These are phyloP conservation scores for Alaudala cheleensis DNA, from an alignment of 2,113 vertebrate species.

Conservation along the genomic window DNA sequence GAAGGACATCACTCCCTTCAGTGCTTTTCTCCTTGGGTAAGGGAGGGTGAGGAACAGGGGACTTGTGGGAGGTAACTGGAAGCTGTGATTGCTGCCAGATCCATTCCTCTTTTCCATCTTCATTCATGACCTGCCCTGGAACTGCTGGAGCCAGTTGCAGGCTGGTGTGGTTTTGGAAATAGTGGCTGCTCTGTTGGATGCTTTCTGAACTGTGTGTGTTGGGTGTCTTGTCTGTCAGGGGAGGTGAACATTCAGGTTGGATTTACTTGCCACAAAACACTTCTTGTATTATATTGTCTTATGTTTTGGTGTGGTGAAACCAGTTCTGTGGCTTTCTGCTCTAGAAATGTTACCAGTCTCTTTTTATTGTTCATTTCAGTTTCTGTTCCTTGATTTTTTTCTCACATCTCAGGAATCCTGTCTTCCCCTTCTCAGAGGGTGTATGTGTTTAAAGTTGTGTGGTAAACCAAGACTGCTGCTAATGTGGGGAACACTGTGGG, in stretches of 20 bases:
- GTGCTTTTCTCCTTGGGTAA: background rate
- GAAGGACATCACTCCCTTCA: background rate
- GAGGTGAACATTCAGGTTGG: background rate
- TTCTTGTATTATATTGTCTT: background rate
- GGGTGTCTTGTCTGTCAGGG: too few species aligned
- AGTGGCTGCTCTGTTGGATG: background rate
- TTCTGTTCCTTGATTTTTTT: background rate
- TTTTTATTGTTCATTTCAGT: background rate
- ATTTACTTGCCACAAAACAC: background rate
- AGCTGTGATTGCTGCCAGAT: background rate
- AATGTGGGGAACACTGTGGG: background rate
- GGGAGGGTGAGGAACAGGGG: background rate
- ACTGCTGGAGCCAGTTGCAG: background rate
- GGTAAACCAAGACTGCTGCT: background rate
- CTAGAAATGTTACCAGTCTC: background rate
- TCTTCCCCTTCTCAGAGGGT: background rate
- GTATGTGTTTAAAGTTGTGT: accelerated
- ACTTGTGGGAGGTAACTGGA: accelerated
- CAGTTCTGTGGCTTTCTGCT: background rate
- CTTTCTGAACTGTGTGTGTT: background rate
- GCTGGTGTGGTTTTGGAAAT: background rate
- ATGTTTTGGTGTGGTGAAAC: background rate
- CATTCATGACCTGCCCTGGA: background rate
- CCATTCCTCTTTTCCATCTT: background rate
- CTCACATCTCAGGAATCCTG: background rate